Conservation (phyloP, 2,797 vertebrate genomes). For the Cossypha niveicapilla region DNA sequence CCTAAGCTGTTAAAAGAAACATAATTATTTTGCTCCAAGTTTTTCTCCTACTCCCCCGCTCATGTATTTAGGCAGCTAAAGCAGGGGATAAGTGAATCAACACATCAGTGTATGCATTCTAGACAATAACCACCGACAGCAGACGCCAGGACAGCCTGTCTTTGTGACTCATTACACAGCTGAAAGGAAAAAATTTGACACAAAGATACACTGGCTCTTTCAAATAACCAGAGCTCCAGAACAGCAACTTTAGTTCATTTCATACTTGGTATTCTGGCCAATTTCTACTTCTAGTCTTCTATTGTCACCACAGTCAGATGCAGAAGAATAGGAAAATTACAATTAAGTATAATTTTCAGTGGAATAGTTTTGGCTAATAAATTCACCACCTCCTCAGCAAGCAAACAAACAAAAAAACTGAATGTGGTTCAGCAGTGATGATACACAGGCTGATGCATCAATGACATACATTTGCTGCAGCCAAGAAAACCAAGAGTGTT, state of each 20-base stretch:
- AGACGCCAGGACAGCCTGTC: background rate
- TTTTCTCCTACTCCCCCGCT: background rate
- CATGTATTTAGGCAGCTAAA: background rate
- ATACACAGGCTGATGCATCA: conserved; percentile 1
- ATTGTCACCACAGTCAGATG: background rate
- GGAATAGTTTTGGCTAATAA: background rate
- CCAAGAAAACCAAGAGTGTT: conserved; percentile 8
- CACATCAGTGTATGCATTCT: background rate
- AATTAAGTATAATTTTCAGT: background rate
- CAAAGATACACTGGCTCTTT: background rate
- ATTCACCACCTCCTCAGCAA: conserved; percentile 17
- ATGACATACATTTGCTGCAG: background rate
- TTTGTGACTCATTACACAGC: conserved; percentile 17
- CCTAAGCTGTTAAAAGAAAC: background rate
- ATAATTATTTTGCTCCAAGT: conserved; percentile 30
- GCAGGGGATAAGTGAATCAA: conserved; percentile 12
- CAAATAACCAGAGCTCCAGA: background rate
- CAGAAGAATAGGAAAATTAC: background rate
- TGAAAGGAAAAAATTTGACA: background rate
- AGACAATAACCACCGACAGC: conserved; percentile 21
- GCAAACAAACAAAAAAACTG: background rate
- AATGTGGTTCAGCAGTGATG: background rate
- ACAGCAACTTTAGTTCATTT: background rate
- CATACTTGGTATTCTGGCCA: background rate
- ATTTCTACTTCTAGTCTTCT: background rate